These are phyloP conservation scores for Formicarius rufipectus DNA, from an alignment of 2,113 vertebrate genomes.

Conservation along the genomic window DNA sequence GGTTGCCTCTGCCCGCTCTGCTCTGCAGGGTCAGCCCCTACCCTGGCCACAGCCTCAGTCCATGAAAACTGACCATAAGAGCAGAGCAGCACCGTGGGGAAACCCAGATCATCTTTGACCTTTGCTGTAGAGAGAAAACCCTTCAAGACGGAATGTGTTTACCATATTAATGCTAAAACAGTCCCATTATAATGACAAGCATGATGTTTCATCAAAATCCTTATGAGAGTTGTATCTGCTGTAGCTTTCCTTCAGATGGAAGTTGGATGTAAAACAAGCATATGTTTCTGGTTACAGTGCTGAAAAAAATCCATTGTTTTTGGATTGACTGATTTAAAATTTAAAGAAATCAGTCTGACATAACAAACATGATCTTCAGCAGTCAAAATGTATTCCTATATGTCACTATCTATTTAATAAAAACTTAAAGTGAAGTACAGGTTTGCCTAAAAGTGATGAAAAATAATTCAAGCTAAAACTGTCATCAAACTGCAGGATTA, in stretches of 20 bases:
- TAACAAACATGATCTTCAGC: constrained; percentile 18
- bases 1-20: background rate
- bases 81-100: background rate
- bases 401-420: background rate
- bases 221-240: background rate
- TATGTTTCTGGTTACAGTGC: constrained; percentile 54
- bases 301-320: constrained; percentile 36
- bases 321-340: constrained; percentile 7
- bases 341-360: constrained; percentile 34
- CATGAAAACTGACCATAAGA: accelerated
- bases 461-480: background rate
- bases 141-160: constrained; percentile 17
- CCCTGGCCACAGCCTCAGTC: background rate
- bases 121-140: background rate
- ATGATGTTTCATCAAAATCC: constrained; percentile 10
- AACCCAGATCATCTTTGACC: background rate
- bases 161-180: background rate
- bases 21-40: background rate
- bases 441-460: background rate
- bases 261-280: constrained; percentile 54
- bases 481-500: background rate
- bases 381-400: background rate
- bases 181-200: constrained; percentile 4
- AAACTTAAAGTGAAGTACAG: background rate
- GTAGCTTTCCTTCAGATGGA: background rate